Base-by-base conservation (phyloP, 2,888 invertebrate genomes). In the Drosophila heteroneura region DNA sequence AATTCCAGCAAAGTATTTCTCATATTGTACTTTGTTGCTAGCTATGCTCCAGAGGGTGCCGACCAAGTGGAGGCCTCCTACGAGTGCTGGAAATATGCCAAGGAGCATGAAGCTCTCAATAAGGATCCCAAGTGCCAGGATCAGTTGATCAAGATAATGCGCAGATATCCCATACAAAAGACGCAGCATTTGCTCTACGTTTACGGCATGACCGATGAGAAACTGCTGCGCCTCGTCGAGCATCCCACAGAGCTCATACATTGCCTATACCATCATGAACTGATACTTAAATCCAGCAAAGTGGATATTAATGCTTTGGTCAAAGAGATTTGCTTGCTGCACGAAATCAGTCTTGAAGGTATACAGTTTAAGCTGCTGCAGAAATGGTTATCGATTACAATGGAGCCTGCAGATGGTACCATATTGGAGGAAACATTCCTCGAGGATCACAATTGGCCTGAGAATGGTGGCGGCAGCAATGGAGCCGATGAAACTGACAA, bases 61-160 rank as follows among this genome's bases (percentile, higher is more conserved):
- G 94, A 94, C 87, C 93, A 93, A 79, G 93, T 94, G 9, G 93
- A 94, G 72, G 93, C 94, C 3, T 90, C 92, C 2, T 91, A 89
- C 57, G 93, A 93, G 70, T 93, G 94, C 64, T 94, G 92, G 84
- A 92, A 92, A 59, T 94, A 90, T 74, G 92, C 91, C 0, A 58
- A 90, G 22, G 79, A 91, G 49, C 79, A 93, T 69, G 91, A 90
- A 33, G 30, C 83, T 0, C 76, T 89, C 1, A 64, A 79, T 22
- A 87, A 74, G 9, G 89, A 91, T 62, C 70, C 83, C 12, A 91
- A 92, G 35, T 82, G 83, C 52, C 90, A 91, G n/a, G 93, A 93
- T 28, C 88, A 91, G 28, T 70, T 93, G n/a, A 49, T 70, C 2
- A 93, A 93, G 81, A 92, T 93, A 5, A 93, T 92, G 76, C 90